phyloP scores from a whole-genome alignment of 2,113 vertebrate genomes.

The Montifringilla adamsi region DNA sequence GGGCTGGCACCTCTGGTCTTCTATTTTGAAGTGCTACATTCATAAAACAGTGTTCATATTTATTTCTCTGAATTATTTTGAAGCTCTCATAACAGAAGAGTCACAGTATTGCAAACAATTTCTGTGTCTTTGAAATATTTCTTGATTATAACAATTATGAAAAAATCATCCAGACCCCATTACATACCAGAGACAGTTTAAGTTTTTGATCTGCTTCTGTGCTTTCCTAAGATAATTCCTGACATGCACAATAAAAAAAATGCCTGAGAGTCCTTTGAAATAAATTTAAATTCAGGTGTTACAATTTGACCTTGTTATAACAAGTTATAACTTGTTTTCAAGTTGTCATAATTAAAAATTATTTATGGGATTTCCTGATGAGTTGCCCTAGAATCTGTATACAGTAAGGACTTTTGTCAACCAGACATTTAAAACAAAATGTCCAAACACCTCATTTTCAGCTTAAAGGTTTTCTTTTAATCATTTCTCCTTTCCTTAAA shows the following conservation, averaged over 20 bases:
- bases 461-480: not conserved
- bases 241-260: not conserved
- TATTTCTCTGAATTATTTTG: not conserved
- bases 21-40: not conserved
- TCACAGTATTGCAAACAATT: not conserved
- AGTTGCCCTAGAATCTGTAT: not conserved
- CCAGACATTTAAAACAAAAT: not conserved
- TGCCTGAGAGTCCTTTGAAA: not conserved
- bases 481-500: not conserved
- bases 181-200: not conserved
- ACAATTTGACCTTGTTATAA: not conserved
- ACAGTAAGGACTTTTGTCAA: not conserved
- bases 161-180: not conserved
- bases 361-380: not conserved
- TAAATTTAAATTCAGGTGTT: not conserved
- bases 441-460: fast-evolving
- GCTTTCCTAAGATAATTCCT: not conserved
- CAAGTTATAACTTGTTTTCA: not conserved
- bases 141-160: not conserved
- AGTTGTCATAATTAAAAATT: not conserved
- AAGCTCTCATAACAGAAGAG: not conserved
- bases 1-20: fast-evolving
- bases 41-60: not conserved
- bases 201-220: not conserved
- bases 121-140: not conserved